Base-by-base conservation (phyloP, 2,888 invertebrate species). In the Leptinotarsa peninsularis region DNA sequence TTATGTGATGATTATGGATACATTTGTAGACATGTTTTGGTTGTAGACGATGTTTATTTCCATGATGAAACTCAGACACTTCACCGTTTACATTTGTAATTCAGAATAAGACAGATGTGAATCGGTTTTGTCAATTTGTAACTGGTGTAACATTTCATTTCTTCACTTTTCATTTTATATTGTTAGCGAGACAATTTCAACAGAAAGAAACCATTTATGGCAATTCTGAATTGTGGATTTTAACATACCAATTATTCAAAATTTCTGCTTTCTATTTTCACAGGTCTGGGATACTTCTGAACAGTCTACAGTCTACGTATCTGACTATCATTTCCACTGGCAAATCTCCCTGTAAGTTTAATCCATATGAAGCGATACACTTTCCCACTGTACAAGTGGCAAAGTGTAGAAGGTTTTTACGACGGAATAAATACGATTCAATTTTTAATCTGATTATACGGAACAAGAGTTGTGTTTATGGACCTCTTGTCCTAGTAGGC, bases 391-490 rank as follows among this genome's bases (percentile, higher is more conserved):
- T 43, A 56, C 66, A 71, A 81, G 78, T 80, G 79, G 76, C 77
- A 74, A 76, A 76, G 75, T 79, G 79, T 76, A 76, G 73, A 79
- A 73, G 76, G 73, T 76, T 76, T 79, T 77, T 78, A 76, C 74
- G 72, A 78, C 43, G 66, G 75, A 74, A 81, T 77, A 81, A 81
- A 80, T 77, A 78, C 74, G 71, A 52, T 67, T 72, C 70, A 76
- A 76, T 79, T 79, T 78, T 81, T 80, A 79, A 81, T 80, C 78
- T 74, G 81, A 80, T 80, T 80, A 78, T 78, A 72, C 52, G 78
- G 78, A 79, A 79, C 80, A 79, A 79, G 80, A 76, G 68, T 73
- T 70, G 80, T 81, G 79, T 81, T 81, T 81, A 81, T 81, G 79
- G 79, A 78, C 76, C 76, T 80, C 81, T 82, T 76, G 78, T 82